Evolutionary conservation across 2,113 vertebrate genomes (phyloP).

Genomic region (Nycticryphes semicollaris): DNA sequence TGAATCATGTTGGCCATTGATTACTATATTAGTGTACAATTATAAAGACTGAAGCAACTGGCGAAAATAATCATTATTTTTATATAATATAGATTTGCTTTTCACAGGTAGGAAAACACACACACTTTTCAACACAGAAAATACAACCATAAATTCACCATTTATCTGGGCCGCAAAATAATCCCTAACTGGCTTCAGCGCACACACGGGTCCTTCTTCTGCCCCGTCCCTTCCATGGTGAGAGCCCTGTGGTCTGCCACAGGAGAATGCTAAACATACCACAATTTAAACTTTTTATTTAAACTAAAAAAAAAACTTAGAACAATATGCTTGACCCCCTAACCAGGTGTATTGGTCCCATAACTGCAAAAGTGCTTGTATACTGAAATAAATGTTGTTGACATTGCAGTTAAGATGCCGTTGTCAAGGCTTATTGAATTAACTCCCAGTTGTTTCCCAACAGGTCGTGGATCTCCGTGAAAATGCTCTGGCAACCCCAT

Average conservation of each 20-base stretch:
- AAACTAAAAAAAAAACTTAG: background rate
- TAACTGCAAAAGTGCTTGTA: background rate
- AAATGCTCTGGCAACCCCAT: conserved; percentile 78
- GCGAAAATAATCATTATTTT: background rate
- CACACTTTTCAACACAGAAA: background rate
- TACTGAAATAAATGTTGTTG: background rate
- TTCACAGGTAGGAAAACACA: background rate
- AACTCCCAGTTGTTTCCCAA: background rate
- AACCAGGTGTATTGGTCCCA: background rate
- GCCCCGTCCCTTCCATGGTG: background rate
- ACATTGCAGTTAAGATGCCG: background rate
- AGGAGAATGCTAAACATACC: background rate
- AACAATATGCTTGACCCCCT: background rate
- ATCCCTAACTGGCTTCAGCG: background rate
- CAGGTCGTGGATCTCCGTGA: conserved; percentile 85
- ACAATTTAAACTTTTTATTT: background rate
- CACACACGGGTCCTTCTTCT: background rate
- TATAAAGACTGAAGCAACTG: background rate
- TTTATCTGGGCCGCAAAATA: background rate
- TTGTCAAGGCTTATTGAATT: background rate
- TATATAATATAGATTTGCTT: background rate
- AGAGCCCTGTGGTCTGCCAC: background rate
- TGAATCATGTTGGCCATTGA: background rate
- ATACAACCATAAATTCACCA: background rate
- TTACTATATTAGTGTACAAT: background rate